These are phyloP conservation scores for Hippocampus mohnikei DNA, from an alignment of 2,113 vertebrate genomes.

Conservation along the genomic window DNA sequence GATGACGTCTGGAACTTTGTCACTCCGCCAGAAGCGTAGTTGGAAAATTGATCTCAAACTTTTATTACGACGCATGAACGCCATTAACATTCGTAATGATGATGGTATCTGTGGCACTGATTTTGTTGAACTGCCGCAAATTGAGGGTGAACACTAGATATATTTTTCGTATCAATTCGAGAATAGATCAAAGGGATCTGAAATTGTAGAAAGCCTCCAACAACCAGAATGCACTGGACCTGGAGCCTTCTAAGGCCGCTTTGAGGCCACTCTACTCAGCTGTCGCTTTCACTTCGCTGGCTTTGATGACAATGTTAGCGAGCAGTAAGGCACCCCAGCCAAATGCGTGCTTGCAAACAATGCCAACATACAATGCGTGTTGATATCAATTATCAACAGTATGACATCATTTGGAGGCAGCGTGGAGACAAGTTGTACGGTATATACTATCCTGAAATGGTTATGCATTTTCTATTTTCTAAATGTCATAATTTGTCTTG, in stretches of 20 bases:
- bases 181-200: neutral
- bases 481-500: neutral
- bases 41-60: constrained; percentile 7
- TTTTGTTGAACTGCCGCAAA: neutral
- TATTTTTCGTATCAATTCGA: neutral
- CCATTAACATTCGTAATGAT: constrained; percentile 20
- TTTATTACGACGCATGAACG: constrained; percentile 3
- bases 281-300: constrained; percentile 10
- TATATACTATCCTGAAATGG: neutral
- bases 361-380: neutral
- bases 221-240: constrained; percentile 2
- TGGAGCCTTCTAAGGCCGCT: neutral
- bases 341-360: constrained; percentile 2
- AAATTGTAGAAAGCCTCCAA: constrained; percentile 2
- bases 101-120: constrained; percentile 5
- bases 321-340: constrained; percentile 1
- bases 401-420: neutral
- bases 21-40: constrained; percentile 1
- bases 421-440: neutral
- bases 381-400: neutral
- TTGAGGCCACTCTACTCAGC: constrained; percentile 6
- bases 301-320: constrained; percentile 8
- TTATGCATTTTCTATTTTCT: neutral
- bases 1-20: constrained; percentile 11
- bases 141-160: neutral